phyloP scores from a whole-genome alignment of 2,113 vertebrate genomes.

The Pygoscelis antarcticus region DNA sequence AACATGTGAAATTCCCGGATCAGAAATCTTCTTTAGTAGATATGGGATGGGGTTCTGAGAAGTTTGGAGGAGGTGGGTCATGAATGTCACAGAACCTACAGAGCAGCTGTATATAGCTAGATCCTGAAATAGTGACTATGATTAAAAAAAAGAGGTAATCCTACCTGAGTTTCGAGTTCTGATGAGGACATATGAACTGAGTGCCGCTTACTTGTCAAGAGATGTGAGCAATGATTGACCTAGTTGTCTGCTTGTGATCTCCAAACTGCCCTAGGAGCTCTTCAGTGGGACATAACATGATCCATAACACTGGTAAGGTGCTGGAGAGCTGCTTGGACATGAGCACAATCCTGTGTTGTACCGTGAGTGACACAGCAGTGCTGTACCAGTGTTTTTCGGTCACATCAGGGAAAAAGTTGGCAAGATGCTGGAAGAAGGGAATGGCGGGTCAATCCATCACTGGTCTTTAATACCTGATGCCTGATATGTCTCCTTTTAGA shows the following conservation, averaged over 20 bases:
- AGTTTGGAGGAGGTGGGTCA: not conserved
- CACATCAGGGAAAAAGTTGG: not conserved
- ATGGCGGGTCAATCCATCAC: not conserved
- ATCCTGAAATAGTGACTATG: not conserved
- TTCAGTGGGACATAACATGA: not conserved
- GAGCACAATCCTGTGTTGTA: not conserved
- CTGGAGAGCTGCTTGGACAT: not conserved
- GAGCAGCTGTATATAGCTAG: not conserved
- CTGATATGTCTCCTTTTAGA: not conserved
- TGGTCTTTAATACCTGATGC: not conserved
- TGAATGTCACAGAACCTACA: not conserved
- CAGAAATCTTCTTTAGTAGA: not conserved
- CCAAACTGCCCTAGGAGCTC: not conserved
- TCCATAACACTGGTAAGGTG: not conserved
- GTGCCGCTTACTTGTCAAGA: not conserved
- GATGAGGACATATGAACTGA: not conserved
- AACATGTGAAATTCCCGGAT: fast-evolving
- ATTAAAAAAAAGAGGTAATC: not conserved
- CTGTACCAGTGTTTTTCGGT: not conserved
- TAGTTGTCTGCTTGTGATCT: not conserved
- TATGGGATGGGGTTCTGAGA: not conserved
- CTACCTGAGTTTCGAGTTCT: not conserved
- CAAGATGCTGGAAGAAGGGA: not conserved
- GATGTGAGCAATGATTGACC: not conserved
- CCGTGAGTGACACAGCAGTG: not conserved